phyloP scores from a whole-genome alignment of 2,888 invertebrate genomes.

The Schizaphis graminum region DNA sequence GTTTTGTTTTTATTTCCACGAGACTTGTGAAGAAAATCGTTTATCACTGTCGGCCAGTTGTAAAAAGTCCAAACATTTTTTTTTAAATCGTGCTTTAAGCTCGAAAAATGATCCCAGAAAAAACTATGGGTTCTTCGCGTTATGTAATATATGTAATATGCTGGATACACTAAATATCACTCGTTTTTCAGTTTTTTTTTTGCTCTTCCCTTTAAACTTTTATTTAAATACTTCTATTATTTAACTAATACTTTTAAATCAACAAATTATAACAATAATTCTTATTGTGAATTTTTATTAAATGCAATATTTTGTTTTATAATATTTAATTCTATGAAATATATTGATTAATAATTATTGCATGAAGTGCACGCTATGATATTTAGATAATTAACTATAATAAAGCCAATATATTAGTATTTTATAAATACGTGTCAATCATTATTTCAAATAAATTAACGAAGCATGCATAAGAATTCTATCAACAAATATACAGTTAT shows the following conservation, averaged over 20 bases:
- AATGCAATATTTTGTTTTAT: neutral
- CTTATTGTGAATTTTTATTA: neutral
- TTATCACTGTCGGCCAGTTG: slow-evolving; percentile 49
- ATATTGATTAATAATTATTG: neutral
- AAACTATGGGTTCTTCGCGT: neutral
- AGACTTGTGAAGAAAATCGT: slow-evolving; percentile 32
- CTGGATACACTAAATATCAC: neutral
- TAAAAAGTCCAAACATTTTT: slow-evolving; percentile 45
- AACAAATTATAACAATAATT: no score
- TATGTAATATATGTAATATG: no score
- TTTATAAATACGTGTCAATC: neutral
- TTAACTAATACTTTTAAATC: neutral
- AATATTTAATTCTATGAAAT: neutral
- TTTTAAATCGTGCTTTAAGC: slow-evolving; percentile 35
- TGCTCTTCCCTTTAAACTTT: neutral
- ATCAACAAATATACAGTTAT: neutral
- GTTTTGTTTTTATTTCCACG: slow-evolving; percentile 14
- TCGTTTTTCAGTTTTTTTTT: neutral
- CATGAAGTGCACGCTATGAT: neutral
- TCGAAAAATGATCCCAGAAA: slow-evolving; percentile 45
- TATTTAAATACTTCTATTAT: neutral
- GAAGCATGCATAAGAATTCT: neutral
- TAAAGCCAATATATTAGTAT: neutral
- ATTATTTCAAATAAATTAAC: neutral
- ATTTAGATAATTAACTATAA: neutral